A percentile compares a stretch with the other conserved stretches of the same genome.
Evolutionary conservation across 2,888 invertebrate genomes (phyloP).

Genomic region (Anaspis maculata): DNA sequence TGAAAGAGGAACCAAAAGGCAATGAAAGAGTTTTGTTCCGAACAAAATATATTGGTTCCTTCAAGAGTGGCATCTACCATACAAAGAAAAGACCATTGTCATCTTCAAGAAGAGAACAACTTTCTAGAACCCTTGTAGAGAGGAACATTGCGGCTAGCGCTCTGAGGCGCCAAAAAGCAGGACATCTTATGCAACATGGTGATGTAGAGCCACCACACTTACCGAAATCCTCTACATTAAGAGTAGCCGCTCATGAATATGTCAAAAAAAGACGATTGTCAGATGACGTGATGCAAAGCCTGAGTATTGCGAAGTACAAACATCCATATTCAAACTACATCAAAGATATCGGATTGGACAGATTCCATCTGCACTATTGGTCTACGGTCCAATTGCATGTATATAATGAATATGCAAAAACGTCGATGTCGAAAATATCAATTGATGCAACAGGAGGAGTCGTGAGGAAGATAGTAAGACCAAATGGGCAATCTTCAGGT

Average conservation of each 20-base stretch:
- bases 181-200: background rate
- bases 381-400: background rate
- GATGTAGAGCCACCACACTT: conserved; percentile 1
- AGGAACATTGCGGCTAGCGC: background rate
- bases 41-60: background rate
- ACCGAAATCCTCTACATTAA: background rate
- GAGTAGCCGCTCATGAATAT: background rate
- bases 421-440: conserved; percentile 8
- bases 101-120: background rate
- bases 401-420: conserved; percentile 1
- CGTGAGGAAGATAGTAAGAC: conserved; percentile 9
- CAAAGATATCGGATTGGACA: conserved; percentile 1
- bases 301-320: background rate
- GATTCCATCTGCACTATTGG: background rate
- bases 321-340: background rate
- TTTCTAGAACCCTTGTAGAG: background rate
- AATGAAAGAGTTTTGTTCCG: background rate
- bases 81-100: conserved; percentile 1
- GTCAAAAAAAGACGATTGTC: background rate
- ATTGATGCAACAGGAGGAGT: conserved; percentile 13
- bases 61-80: background rate
- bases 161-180: background rate
- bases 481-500: conserved; percentile 10
- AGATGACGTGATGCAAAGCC: background rate
- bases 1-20: conserved; percentile 1